Evolutionary conservation across 2,113 vertebrate species (phyloP).

Genomic region (Corythornis madagascariensis): DNA sequence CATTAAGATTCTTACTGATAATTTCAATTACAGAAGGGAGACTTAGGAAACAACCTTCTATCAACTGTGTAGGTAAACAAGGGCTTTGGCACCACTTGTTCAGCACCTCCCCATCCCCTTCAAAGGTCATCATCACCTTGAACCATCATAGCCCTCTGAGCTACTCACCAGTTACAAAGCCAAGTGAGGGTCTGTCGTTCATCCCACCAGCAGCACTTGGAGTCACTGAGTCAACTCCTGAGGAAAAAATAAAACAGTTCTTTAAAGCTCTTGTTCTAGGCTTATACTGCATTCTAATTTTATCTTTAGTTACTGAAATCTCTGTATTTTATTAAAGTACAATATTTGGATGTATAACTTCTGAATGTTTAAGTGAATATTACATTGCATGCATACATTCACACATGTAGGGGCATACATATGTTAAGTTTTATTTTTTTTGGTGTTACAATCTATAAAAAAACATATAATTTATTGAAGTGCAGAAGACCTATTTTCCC

Average conservation of each 20-base stretch:
- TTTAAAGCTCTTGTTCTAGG: not conserved
- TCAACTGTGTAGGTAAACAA: not conserved
- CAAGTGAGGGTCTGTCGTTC: not conserved
- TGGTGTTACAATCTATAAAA: constrained; percentile 25
- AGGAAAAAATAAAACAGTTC: not conserved
- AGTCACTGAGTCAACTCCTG: not conserved
- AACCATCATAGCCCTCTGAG: not conserved
- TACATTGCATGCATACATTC: not conserved
- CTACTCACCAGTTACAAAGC: not conserved
- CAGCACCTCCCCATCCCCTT: not conserved
- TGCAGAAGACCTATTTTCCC: constrained; percentile 12
- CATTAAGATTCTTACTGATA: not conserved
- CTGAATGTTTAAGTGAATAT: not conserved
- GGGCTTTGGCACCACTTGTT: not conserved
- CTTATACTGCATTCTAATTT: not conserved
- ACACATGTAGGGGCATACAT: not conserved
- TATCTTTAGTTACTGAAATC: not conserved
- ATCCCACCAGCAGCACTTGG: not conserved
- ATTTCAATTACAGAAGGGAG: not conserved
- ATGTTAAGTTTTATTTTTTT: not conserved
- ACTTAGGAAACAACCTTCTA: not conserved
- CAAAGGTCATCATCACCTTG: not conserved
- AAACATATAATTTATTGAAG: constrained; percentile 20
- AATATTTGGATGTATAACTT: not conserved
- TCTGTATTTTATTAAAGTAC: not conserved